Base-by-base conservation (phyloP, 1,140 invertebrate genomes). In the Drosophila parabipectinata region DNA sequence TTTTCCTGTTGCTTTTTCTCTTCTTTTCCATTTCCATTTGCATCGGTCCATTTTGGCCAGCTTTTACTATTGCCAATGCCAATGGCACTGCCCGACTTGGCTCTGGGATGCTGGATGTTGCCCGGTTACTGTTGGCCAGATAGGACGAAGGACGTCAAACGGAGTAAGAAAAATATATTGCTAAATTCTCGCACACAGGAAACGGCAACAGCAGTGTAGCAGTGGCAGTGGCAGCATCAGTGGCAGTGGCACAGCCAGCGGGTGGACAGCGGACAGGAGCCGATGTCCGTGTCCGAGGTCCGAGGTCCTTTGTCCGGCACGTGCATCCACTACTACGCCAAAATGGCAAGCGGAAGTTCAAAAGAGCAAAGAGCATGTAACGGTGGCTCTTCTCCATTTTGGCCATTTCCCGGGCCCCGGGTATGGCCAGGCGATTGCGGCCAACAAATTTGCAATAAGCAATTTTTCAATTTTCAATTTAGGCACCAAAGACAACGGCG, bases 401-500 rank as follows among this genome's bases (percentile, higher is more conserved):
- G 44, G 47, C 30, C 50, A 54, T 61, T 14, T 30, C 44, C 10
- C 34, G 44, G 48, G 41, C 26, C 15, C 26, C 28, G 28, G 50
- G 50, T 18, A 44, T 87, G 82, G 82, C 73, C 82, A 81, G 58
- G 75, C 83, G 83, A 87, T 87, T 87, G 83, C 85, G 83, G 82
- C 74, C 74, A 88, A 85, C 81, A 88, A 87, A 88, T 74, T 74
- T 83, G 79, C 83, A 87, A 87, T 87, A 87, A 87, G 83, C 83
- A 88, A 87, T 87, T 88, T 87, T 88, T 87, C 83, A 87, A 87
- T 82, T 87, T 87, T 87, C 83, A 88, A 87, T 87, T 87, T 88
- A 88, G 83, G 77, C 80, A 54, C 56, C 73, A 77, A 57, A 56
- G 73, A 72, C 71, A 53, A 60, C 72, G 18, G 48, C 48, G 56